Evolutionary conservation across 2,113 vertebrate genomes (phyloP).

Genomic region (Corythoichthys intestinalis): DNA sequence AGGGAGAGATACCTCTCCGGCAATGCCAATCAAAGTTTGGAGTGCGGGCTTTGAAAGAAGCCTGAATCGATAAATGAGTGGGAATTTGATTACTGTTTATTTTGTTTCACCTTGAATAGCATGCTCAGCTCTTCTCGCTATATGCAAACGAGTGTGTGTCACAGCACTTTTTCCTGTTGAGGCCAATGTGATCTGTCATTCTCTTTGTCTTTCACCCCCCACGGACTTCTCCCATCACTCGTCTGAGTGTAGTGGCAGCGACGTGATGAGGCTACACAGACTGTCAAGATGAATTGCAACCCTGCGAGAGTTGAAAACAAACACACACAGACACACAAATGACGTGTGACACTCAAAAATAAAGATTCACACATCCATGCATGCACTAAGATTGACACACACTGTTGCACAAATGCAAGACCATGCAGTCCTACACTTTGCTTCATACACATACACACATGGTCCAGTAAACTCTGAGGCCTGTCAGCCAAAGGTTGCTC

Average conservation of each 20-base stretch:
- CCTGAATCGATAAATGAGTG: slow-evolving; percentile 26
- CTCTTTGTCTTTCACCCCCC: slow-evolving; percentile 46
- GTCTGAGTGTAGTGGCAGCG: slow-evolving; percentile 60
- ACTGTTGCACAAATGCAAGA: slow-evolving; percentile 55
- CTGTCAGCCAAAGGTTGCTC: slow-evolving; percentile 65
- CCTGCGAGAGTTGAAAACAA: slow-evolving; percentile 49
- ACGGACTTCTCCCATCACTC: slow-evolving; percentile 59
- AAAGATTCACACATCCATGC: slow-evolving; percentile 41
- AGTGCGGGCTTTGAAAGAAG: slow-evolving; percentile 41
- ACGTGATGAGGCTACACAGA: slow-evolving; percentile 63
- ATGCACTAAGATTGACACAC: slow-evolving; percentile 53
- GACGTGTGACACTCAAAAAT: slow-evolving; percentile 28
- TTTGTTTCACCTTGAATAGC: slow-evolving; percentile 36
- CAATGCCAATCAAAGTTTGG: background rate
- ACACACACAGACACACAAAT: slow-evolving; percentile 21
- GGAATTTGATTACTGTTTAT: slow-evolving; percentile 25
- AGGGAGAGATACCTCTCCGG: background rate
- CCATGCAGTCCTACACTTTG: slow-evolving; percentile 40
- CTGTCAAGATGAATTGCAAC: slow-evolving; percentile 66
- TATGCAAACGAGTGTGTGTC: slow-evolving; percentile 38
- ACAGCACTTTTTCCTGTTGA: slow-evolving; percentile 58
- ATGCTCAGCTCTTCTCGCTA: slow-evolving; percentile 17
- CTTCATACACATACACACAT: slow-evolving; percentile 35
- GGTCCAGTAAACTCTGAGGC: slow-evolving; percentile 60
- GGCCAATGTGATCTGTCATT: slow-evolving; percentile 53